Evolutionary conservation across 2,797 vertebrate genomes (phyloP), one percentile per base, ranked within the genome.

Genomic region (Botia almorhae): DNA sequence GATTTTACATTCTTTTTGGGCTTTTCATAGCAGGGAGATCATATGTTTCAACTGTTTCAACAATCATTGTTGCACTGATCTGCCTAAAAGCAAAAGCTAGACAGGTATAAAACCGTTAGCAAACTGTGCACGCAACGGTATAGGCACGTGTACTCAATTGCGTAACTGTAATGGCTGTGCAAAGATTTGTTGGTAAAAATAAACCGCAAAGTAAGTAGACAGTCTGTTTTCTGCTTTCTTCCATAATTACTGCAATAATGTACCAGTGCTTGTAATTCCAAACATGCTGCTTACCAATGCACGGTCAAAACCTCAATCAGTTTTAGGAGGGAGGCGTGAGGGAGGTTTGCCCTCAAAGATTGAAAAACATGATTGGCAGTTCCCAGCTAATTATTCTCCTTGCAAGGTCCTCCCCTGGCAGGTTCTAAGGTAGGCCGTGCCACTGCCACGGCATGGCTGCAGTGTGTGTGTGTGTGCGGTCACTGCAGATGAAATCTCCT

Each of bases 391-490:
- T 70, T 70, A 78, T 64, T 43, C 17, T 19, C 8, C 14, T 7
- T 29, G 14, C 29, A 16, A 65, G 39, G 17, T 3, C 33, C 29
- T 64, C 14, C 17, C 61, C 72, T 58, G 14, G 29, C 77, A 48
- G 14, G 46, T 36, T 61, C 19, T 81, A 69, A 84, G 75, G 75
- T 81, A 74, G 79, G 79, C 79, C 74, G 75, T 70, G 69, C 74
- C 51, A n/a, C 51, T 26, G 83, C 89, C 89, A 83, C 87, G 89
- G 89, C 79, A 71, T 81, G 80, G 82, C 55, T 84, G 81, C 55
- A 86, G 85, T 87, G 87, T 77, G 69, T 73, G 56, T 83, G 72
- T 87, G 83, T 70, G 74, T 29, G 76, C 17, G 48, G 74, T 77
- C 82, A 84, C 70, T 82, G 69, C 80, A 84, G 72, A 81, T 76